Percentiles rank a stretch among this genome's conserved stretches.
Evolutionary conservation across 1,140 invertebrate species (phyloP).

Genomic region (Lethrus apterus): DNA sequence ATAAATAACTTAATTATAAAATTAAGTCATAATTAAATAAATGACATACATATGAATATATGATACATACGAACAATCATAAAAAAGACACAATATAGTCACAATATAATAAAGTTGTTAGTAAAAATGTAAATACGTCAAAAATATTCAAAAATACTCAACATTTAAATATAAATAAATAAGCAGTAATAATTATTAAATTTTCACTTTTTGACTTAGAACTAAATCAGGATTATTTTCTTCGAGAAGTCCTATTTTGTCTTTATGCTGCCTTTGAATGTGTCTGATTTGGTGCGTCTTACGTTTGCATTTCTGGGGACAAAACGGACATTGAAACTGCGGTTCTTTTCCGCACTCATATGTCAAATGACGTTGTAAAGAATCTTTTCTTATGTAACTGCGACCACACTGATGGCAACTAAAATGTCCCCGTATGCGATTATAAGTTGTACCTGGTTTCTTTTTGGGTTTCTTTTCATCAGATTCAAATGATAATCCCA

Average conservation of each 20-base stretch:
- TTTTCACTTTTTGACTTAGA: background rate
- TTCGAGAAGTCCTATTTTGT: slow-evolving; percentile 43
- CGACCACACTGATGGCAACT: slow-evolving; percentile 54
- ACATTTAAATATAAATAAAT: too few species aligned
- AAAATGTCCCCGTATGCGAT: slow-evolving; percentile 44
- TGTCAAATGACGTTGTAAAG: slow-evolving; percentile 54
- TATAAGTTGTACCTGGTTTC: slow-evolving; percentile 23
- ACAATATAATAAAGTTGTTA: too few species aligned
- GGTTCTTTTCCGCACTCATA: slow-evolving; percentile 65
- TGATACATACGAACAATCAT: too few species aligned
- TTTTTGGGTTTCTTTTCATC: slow-evolving; percentile 26
- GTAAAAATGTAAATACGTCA: too few species aligned
- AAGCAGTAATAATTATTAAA: background rate
- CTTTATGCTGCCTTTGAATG: slow-evolving; percentile 49
- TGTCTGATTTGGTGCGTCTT: slow-evolving; percentile 54
- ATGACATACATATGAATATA: too few species aligned
- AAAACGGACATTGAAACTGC: slow-evolving; percentile 73
- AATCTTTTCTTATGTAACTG: slow-evolving; percentile 58
- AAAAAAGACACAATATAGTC: too few species aligned
- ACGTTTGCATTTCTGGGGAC: slow-evolving; percentile 53
- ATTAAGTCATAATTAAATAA: too few species aligned
- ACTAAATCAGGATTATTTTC: slow-evolving; percentile 35
- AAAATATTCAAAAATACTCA: too few species aligned
- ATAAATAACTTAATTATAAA: too few species aligned
- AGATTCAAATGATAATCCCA: slow-evolving; percentile 5